These are phyloP conservation scores for Triops cancriformis DNA, from an alignment of 1,140 invertebrate species.

Conservation along the genomic window DNA sequence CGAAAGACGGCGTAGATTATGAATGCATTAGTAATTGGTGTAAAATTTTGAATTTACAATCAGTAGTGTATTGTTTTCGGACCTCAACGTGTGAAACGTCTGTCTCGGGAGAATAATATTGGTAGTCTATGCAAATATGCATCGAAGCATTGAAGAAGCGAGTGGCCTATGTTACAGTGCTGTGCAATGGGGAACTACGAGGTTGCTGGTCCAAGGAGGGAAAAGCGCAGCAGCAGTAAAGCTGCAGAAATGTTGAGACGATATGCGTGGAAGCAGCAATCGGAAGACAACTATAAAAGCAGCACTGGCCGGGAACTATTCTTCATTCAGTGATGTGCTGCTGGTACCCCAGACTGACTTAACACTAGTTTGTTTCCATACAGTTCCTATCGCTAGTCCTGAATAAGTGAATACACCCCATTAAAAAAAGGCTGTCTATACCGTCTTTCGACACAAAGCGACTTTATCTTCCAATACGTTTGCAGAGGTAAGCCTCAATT, in stretches of 20 bases:
- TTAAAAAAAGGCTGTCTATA: background rate
- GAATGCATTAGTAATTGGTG: too few relatives aligned
- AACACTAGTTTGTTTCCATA: background rate
- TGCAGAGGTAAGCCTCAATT: too few relatives aligned
- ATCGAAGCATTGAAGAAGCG: background rate
- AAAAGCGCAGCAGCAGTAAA: conserved; percentile 5
- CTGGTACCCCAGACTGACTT: background rate
- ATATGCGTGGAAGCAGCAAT: background rate
- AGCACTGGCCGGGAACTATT: background rate
- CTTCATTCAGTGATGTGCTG: background rate
- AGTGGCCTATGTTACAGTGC: background rate
- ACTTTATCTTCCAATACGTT: too few relatives aligned
- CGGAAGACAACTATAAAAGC: conserved; percentile 9
- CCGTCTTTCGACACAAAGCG: background rate
- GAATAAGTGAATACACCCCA: background rate
- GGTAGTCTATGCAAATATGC: background rate
- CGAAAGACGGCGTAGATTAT: too few relatives aligned
- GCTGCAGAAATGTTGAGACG: background rate
- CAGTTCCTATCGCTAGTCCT: background rate
- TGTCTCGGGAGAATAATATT: background rate
- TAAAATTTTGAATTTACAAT: background rate
- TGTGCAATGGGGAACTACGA: background rate
- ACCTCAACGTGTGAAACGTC: too few relatives aligned
- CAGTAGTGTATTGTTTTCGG: background rate
- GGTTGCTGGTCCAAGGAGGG: background rate